Percentiles rank a stretch among this genome's conserved stretches.
Evolutionary conservation across 2,888 invertebrate genomes (phyloP).

Genomic region (Chydorus sphaericus): DNA sequence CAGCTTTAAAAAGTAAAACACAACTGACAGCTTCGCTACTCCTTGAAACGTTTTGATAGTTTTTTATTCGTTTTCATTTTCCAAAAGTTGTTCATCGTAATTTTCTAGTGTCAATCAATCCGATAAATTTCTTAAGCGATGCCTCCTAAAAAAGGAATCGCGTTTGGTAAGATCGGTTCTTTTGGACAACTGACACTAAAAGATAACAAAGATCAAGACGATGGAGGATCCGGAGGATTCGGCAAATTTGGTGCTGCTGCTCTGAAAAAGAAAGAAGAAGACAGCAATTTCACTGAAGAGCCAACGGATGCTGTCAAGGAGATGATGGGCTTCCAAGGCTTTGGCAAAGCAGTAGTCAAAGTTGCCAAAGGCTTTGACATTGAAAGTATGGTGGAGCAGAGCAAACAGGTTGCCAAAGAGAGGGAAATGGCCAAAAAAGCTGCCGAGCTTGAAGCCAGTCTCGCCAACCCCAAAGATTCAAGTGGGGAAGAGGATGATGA

Average conservation of each 20-base stretch:
- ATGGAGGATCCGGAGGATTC: constrained; percentile 33
- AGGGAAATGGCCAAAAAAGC: neutral
- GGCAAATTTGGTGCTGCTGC: constrained; percentile 42
- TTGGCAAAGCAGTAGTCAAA: constrained; percentile 51
- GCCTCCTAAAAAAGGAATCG: neutral
- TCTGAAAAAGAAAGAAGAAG: constrained; percentile 28
- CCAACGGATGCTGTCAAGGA: constrained; percentile 60
- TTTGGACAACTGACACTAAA: neutral
- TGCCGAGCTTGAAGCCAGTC: neutral
- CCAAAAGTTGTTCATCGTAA: no score
- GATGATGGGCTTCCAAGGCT: constrained; percentile 73
- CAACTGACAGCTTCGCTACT: no score
- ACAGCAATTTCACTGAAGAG: constrained; percentile 30
- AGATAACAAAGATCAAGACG: neutral
- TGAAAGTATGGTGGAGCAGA: constrained; percentile 49
- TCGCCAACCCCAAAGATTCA: constrained; percentile 11
- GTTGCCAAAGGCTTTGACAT: constrained; percentile 51
- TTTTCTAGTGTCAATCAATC: no score
- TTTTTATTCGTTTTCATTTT: no score
- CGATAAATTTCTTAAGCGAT: neutral
- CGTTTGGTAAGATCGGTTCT: neutral
- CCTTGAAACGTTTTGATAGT: no score
- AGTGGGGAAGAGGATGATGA: neutral
- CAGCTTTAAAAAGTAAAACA: no score
- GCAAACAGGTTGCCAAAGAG: neutral